phyloP scores from a whole-genome alignment of 2,888 invertebrate genomes.

The Hirtodrosophila cameraria region DNA sequence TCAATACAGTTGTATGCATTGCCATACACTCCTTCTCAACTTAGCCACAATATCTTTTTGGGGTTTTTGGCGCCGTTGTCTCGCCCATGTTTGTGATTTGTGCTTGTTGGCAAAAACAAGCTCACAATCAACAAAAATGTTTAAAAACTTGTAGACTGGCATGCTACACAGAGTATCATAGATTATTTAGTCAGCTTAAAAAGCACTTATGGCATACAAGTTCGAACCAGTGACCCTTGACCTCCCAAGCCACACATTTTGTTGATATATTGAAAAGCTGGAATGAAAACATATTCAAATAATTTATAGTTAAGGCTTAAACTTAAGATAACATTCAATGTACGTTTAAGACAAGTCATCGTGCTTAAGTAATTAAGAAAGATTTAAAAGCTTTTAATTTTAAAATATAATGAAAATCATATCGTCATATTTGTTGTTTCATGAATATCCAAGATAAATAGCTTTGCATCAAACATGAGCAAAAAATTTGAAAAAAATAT shows the following conservation, averaged over 20 bases:
- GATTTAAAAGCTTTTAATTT: neutral
- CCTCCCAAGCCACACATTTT: neutral
- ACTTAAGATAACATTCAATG: neutral
- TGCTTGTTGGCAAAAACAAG: slow-evolving; percentile 33
- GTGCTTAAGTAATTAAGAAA: neutral
- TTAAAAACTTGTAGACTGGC: slow-evolving; percentile 24
- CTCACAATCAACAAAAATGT: slow-evolving; percentile 36
- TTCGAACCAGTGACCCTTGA: slow-evolving; percentile 43
- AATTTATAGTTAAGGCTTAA: neutral
- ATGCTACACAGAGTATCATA: slow-evolving; percentile 45
- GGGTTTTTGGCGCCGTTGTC: slow-evolving; percentile 47
- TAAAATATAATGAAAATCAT: neutral
- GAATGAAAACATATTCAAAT: slow-evolving; percentile 4
- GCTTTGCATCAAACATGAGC: neutral
- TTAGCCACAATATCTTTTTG: neutral
- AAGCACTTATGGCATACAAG: slow-evolving; percentile 45
- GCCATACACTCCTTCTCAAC: neutral
- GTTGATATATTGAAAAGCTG: slow-evolving; percentile 6
- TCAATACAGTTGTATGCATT: slow-evolving; percentile 42
- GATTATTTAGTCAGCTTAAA: slow-evolving; percentile 61
- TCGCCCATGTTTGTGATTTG: slow-evolving; percentile 33
- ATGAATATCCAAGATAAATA: neutral
- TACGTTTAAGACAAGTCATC: slow-evolving; percentile 2
- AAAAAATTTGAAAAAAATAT: neutral
- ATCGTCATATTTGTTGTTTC: neutral